Evolutionary conservation across 2,113 vertebrate genomes (phyloP).

Genomic region (Rynchops niger): DNA sequence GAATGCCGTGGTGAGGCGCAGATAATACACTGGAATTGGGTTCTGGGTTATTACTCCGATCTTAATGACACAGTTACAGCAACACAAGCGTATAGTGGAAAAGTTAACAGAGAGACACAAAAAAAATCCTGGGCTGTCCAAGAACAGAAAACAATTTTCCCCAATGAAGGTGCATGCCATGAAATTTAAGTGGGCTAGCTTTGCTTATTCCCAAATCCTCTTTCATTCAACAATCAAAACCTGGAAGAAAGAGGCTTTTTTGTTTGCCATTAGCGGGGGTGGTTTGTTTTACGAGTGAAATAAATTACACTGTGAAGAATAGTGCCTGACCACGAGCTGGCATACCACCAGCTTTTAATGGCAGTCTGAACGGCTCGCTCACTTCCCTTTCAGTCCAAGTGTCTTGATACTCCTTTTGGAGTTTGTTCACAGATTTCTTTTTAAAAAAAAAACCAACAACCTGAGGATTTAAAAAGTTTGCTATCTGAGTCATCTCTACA

Average conservation of each 20-base stretch:
- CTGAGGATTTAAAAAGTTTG: conserved; percentile 9
- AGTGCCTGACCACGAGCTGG: conserved; percentile 12
- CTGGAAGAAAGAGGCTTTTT: not conserved
- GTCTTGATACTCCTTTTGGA: conserved; percentile 16
- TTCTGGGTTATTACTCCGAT: not conserved
- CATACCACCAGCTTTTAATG: conserved; percentile 38
- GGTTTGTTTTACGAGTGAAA: conserved; percentile 47
- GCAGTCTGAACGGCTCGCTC: conserved; percentile 27
- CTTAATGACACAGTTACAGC: not conserved
- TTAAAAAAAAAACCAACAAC: not conserved
- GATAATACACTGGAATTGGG: not conserved
- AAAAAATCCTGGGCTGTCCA: not conserved
- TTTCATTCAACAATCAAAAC: conserved; percentile 33
- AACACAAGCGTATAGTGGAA: not conserved
- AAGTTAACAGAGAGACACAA: not conserved
- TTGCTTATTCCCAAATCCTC: conserved; percentile 3
- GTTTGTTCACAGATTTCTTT: conserved; percentile 7
- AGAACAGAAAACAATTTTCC: not conserved
- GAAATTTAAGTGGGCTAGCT: conserved; percentile 13
- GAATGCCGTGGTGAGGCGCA: not conserved
- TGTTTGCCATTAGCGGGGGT: conserved; percentile 1
- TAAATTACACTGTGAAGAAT: conserved; percentile 39
- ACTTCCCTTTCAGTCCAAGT: not conserved
- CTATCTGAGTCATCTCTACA: conserved; percentile 21
- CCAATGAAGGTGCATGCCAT: not conserved